These are phyloP conservation scores for Thamnophis sirtalis DNA, from an alignment of 2,113 vertebrate genomes.

Conservation along the genomic window DNA sequence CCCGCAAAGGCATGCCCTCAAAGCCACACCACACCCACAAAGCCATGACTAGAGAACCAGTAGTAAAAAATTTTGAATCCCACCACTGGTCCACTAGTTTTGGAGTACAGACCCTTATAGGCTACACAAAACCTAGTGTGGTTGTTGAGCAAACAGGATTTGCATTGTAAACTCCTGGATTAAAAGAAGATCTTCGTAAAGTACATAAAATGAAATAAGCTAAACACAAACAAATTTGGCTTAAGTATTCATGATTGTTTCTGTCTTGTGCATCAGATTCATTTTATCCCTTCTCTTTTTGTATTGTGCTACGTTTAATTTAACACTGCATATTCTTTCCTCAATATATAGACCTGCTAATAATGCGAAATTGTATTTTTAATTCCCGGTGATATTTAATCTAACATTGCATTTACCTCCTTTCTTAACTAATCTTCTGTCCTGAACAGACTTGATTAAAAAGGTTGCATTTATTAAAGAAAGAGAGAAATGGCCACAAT, in stretches of 20 bases:
- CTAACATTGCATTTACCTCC: slow-evolving; percentile 61
- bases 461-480: slow-evolving; percentile 51
- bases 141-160: neutral
- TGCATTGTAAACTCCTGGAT: neutral
- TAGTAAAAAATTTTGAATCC: too few species aligned
- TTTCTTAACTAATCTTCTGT: slow-evolving; percentile 65
- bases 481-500: slow-evolving; percentile 53
- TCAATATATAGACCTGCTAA: slow-evolving; percentile 57
- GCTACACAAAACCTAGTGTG: neutral
- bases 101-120: neutral
- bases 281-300: slow-evolving; percentile 54
- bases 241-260: slow-evolving; percentile 54
- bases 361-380: slow-evolving; percentile 65
- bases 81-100: too few species aligned
- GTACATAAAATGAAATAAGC: slow-evolving; percentile 24
- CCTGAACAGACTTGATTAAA: slow-evolving; percentile 64
- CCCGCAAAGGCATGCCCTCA: too few species aligned
- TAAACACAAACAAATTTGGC: slow-evolving; percentile 46
- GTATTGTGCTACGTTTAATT: slow-evolving; percentile 62
- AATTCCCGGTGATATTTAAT: slow-evolving; percentile 65
- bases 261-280: slow-evolving; percentile 53
- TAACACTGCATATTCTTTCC: slow-evolving; percentile 53
- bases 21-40: too few species aligned
- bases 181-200: neutral
- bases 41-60: too few species aligned